These are phyloP conservation scores for Eupeodes luniger DNA, from an alignment of 2,888 invertebrate species.

Conservation along the genomic window DNA sequence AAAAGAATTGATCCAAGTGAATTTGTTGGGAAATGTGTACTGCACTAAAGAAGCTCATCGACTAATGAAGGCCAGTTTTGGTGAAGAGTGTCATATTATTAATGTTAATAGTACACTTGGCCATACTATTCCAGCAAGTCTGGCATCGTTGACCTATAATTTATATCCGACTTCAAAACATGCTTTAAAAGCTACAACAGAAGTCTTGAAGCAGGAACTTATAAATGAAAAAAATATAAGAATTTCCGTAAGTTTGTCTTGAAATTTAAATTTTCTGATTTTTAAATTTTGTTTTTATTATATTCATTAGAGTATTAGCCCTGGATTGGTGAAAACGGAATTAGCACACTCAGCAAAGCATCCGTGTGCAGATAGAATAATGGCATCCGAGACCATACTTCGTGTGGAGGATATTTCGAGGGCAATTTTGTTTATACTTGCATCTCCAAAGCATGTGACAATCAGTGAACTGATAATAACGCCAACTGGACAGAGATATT, in stretches of 20 bases:
- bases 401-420: slow-evolving; percentile 79
- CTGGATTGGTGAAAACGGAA: slow-evolving; percentile 80
- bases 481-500: slow-evolving; percentile 79
- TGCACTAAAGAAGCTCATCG: slow-evolving; percentile 84
- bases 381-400: slow-evolving; percentile 76
- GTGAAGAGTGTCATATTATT: slow-evolving; percentile 84
- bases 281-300: neutral
- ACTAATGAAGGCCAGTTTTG: slow-evolving; percentile 83
- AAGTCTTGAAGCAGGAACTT: slow-evolving; percentile 80
- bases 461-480: slow-evolving; percentile 79
- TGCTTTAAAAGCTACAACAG: slow-evolving; percentile 80
- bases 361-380: slow-evolving; percentile 75
- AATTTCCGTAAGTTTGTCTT: slow-evolving; percentile 79
- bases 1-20: slow-evolving; percentile 83
- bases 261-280: neutral
- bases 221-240: slow-evolving; percentile 79
- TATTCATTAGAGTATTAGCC: slow-evolving; percentile 79
- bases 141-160: slow-evolving; percentile 79
- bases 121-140: slow-evolving; percentile 83
- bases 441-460: slow-evolving; percentile 79
- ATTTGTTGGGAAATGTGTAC: slow-evolving; percentile 83
- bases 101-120: slow-evolving; percentile 85
- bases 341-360: slow-evolving; percentile 77
- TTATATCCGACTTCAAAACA: slow-evolving; percentile 81
- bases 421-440: slow-evolving; percentile 79